Evolutionary conservation across 2,113 vertebrate species (phyloP), one percentile per base, ranked within the genome.

Genomic region (Salvelinus sp.): DNA sequence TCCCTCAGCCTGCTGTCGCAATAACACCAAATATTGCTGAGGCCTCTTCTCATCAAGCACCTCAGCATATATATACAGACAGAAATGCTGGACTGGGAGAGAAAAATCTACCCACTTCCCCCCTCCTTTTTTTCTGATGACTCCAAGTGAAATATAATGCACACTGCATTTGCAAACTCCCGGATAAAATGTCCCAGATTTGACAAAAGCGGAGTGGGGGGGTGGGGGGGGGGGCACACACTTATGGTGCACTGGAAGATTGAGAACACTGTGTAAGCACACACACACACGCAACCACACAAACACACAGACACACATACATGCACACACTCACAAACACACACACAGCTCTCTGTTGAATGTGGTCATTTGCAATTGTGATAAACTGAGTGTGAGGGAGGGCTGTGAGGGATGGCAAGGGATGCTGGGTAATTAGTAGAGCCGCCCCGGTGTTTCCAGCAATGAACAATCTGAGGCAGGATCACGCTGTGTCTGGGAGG

Each of bases 11-110:
- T 70, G 78, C 76, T 77, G 76, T 83, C 63, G 79, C 78, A 76
- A 70, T 77, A 86, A 83, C 76, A 88, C 76, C 76, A 76, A 82
- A 84, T 86, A 83, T 76, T 85, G 81, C 83, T 81, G 85, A 84
- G 80, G 67, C 64, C 67, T 74, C 38, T 79, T 74, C 84, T 78
- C 81, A 81, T 74, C 79, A 86, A 76, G 72, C 76, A 71, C 66
- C 71, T 69, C 63, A 63, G 69, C 75, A 76, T 50, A 72, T 65
- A 78, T 66, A 79, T 60, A 64, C 68, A 66, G 50, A 75, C 73
- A 91, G 86, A 91, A 92, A 81, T 91, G 91, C 93, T 93, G 89
- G 87, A 84, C 87, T 91, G 90, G 88, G 86, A 89, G 76, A 86
- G 86, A 91, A 94, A 91, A 90, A 87, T 50, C 71, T 76, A 27